These are phyloP conservation scores for Coelopa pilipes DNA, from an alignment of 2,888 invertebrate species.

Conservation along the genomic window DNA sequence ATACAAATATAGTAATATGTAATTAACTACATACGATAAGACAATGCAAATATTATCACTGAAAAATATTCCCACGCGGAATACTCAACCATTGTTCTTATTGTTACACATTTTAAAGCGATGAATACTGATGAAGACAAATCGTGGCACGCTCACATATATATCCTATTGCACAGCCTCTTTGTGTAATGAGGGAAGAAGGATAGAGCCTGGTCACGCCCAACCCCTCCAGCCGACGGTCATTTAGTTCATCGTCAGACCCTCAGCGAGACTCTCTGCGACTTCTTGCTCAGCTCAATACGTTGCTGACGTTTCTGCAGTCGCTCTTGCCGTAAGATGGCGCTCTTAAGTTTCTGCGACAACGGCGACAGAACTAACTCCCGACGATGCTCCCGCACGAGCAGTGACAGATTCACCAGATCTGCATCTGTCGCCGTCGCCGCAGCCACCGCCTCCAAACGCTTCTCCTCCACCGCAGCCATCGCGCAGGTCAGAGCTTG, in stretches of 20 bases:
- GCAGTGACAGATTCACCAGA: constrained; percentile 44
- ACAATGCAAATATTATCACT: neutral
- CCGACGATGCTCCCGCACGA: constrained; percentile 43
- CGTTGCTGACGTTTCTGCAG: constrained; percentile 47
- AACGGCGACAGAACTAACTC: constrained; percentile 43
- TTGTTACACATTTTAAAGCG: no score
- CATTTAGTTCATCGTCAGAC: constrained; percentile 28
- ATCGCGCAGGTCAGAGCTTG: neutral
- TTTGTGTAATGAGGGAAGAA: no score
- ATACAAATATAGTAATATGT: no score
- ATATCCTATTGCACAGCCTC: constrained; percentile 20
- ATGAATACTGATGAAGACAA: no score
- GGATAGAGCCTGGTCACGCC: no score
- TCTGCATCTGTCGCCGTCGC: constrained; percentile 41
- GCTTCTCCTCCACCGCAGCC: neutral
- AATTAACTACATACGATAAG: no score
- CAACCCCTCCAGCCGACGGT: no score
- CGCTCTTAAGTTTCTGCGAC: constrained; percentile 39
- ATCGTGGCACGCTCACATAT: no score
- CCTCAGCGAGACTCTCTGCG: constrained; percentile 43
- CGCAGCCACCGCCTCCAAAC: neutral
- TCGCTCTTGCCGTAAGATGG: constrained; percentile 44
- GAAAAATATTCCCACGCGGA: constrained; percentile 7
- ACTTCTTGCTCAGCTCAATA: constrained; percentile 44
- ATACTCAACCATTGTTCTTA: neutral